Conservation (phyloP, 2,797 vertebrate genomes). For the Sarcoramphus papa region DNA sequence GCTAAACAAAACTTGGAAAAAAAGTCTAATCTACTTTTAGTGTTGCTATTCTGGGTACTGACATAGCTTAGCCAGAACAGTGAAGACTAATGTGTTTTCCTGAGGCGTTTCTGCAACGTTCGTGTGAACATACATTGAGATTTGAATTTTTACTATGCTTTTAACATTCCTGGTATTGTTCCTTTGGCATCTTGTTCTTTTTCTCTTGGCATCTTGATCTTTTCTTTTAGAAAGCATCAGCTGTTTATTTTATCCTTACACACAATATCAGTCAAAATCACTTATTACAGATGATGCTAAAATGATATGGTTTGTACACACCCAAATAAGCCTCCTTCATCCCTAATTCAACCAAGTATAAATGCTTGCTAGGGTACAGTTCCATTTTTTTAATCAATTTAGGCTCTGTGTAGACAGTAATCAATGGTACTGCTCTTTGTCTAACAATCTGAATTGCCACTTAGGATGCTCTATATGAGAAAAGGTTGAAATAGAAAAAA, state of each 20-base stretch:
- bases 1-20: neutral
- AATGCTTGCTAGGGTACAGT: neutral
- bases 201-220: neutral
- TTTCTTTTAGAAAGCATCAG: neutral
- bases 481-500: neutral
- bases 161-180: neutral
- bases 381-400: neutral
- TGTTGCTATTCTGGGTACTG: neutral
- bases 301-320: rapidly evolving
- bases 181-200: neutral
- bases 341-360: neutral
- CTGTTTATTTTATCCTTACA: neutral
- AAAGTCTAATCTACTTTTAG: neutral
- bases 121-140: neutral
- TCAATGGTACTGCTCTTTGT: neutral
- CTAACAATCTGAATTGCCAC: neutral
- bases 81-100: neutral
- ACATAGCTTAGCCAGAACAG: neutral
- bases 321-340: neutral
- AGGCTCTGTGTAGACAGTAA: neutral
- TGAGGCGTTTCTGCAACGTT: neutral
- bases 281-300: neutral
- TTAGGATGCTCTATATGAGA: neutral
- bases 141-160: neutral
- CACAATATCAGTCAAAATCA: neutral